phyloP scores from a whole-genome alignment of 1,140 invertebrate species.

The Polypedilum pembai region DNA sequence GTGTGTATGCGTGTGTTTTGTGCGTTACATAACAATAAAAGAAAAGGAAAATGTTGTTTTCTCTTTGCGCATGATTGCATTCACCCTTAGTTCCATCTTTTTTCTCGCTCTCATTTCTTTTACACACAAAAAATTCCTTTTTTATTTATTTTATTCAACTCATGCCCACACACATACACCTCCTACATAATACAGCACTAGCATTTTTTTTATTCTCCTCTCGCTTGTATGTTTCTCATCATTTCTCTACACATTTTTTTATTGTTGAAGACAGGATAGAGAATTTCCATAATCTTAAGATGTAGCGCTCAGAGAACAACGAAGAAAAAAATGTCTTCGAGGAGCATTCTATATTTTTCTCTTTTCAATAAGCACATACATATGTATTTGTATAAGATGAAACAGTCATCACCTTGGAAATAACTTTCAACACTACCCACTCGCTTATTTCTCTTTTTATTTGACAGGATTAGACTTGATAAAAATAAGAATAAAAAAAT shows the following conservation, averaged over 20 bases:
- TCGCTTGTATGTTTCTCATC: background rate
- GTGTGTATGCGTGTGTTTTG: background rate
- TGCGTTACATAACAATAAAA: slow-evolving; percentile 20
- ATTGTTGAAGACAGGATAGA: background rate
- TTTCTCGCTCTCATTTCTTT: background rate
- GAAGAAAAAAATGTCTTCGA: too few species aligned
- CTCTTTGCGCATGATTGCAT: slow-evolving; percentile 22
- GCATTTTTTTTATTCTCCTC: background rate
- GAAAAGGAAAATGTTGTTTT: background rate
- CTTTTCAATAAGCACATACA: too few species aligned
- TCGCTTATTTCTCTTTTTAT: too few species aligned
- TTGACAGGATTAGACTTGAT: too few species aligned
- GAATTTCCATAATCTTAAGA: background rate
- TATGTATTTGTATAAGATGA: too few species aligned
- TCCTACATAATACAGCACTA: background rate
- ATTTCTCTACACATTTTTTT: background rate
- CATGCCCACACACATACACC: background rate
- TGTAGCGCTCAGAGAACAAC: background rate
- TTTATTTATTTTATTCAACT: background rate
- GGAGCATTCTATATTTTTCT: too few species aligned
- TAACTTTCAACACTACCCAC: too few species aligned
- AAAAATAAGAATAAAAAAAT: too few species aligned
- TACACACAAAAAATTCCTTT: background rate
- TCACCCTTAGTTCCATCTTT: slow-evolving; percentile 22
- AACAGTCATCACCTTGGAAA: too few species aligned